These are phyloP conservation scores for Aporophyla lueneburgensis DNA, from an alignment of 2,888 invertebrate species.

Conservation along the genomic window DNA sequence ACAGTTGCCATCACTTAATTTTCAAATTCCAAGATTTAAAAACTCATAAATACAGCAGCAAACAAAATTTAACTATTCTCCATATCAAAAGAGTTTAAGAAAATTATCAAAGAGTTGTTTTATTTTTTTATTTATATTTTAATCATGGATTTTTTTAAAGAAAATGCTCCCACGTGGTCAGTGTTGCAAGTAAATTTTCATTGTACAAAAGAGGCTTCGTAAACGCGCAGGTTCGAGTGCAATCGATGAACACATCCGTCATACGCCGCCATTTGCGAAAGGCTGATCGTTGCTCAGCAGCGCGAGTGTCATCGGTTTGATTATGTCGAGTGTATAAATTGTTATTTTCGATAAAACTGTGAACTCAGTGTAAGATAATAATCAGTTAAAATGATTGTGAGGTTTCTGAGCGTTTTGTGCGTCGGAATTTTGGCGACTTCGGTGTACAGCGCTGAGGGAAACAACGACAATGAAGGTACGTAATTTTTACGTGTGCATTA, in stretches of 20 bases:
- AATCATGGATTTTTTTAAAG: not conserved
- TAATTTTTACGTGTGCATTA: slow-evolving; percentile 75
- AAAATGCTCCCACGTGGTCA: slow-evolving; percentile 33
- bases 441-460: slow-evolving; percentile 86
- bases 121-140: not conserved
- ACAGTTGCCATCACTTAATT: slow-evolving; percentile 38
- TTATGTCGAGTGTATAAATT: slow-evolving; percentile 88
- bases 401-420: slow-evolving; percentile 89
- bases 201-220: slow-evolving; percentile 71
- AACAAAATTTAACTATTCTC: not conserved
- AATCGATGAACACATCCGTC: slow-evolving; percentile 91
- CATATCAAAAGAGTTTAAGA: not conserved
- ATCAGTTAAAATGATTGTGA: slow-evolving; percentile 90
- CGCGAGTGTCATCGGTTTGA: slow-evolving; percentile 87
- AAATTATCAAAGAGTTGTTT: not conserved
- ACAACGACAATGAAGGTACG: slow-evolving; percentile 90
- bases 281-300: slow-evolving; percentile 86
- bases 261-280: slow-evolving; percentile 91
- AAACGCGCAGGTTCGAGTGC: slow-evolving; percentile 81
- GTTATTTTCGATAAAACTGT: slow-evolving; percentile 86
- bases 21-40: not conserved
- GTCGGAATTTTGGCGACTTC: slow-evolving; percentile 88
- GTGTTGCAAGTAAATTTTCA: slow-evolving; percentile 54
- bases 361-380: slow-evolving; percentile 84
- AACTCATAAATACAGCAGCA: not conserved